A percentile compares a stretch with the other conserved stretches of the same genome.
These are phyloP conservation scores for Zelleria hepariella DNA, from an alignment of 2,888 invertebrate genomes.

Conservation along the genomic window DNA sequence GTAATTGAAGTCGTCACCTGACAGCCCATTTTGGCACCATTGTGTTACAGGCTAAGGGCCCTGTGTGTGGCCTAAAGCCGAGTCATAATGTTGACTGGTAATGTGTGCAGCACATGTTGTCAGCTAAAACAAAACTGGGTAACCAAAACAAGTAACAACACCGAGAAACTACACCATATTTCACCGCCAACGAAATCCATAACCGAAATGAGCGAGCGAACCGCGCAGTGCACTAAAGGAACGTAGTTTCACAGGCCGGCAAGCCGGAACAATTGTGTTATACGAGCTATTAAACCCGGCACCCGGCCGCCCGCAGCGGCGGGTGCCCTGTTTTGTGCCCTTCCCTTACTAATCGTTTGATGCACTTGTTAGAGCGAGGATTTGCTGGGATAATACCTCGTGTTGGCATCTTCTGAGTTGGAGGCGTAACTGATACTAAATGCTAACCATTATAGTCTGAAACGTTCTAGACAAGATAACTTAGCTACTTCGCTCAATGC, in stretches of 20 bases:
- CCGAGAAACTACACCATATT: background rate
- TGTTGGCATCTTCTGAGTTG: background rate
- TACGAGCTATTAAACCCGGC: constrained; percentile 47
- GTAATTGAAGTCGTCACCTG: no score
- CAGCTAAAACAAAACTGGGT: background rate
- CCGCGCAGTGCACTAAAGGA: constrained; percentile 32
- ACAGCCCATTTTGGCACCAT: no score
- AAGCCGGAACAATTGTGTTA: constrained; percentile 60
- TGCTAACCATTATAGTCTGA: no score
- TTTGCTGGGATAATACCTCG: background rate
- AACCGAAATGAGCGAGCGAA: constrained; percentile 8
- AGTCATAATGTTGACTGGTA: no score
- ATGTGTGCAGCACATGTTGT: no score
- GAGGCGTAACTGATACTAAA: no score
- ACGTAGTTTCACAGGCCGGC: constrained; percentile 51
- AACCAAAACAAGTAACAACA: background rate
- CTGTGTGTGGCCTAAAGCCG: no score
- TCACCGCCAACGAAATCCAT: constrained; percentile 8
- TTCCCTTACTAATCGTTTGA: background rate
- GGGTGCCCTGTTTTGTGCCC: background rate
- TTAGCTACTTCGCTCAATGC: no score
- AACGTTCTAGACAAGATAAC: no score
- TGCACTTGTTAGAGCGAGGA: background rate
- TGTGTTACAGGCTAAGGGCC: no score
- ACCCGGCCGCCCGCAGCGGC: background rate